Conservation (phyloP, 2,888 invertebrate genomes). For the Leptopilina myrica region DNA sequence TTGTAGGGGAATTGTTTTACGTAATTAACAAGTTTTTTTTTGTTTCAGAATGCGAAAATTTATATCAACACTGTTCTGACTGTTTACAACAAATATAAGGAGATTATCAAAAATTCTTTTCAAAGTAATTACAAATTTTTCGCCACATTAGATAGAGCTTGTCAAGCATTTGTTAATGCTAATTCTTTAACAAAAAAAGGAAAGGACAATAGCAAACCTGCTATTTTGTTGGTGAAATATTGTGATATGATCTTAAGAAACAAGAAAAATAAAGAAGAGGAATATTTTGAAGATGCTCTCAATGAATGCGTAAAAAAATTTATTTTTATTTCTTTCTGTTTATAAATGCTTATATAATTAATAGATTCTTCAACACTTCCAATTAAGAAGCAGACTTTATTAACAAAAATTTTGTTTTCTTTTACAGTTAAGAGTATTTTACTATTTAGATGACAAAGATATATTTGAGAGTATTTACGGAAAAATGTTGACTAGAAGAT, state of each 20-base stretch:
- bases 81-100: background rate
- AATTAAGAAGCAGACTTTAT: background rate
- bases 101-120: background rate
- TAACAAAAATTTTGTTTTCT: conserved; percentile 16
- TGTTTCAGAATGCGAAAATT: conserved; percentile 38
- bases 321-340: background rate
- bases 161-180: background rate
- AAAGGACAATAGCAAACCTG: background rate
- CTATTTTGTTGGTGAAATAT: background rate
- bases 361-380: background rate
- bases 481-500: conserved; percentile 98
- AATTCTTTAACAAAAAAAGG: background rate
- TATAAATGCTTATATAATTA: too few relatives aligned
- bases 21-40: conserved; percentile 22
- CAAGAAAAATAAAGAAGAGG: background rate
- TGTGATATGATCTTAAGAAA: background rate
- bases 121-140: background rate
- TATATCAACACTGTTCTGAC: background rate
- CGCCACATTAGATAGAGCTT: background rate
- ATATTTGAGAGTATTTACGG: conserved; percentile 99
- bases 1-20: background rate
- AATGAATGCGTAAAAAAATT: background rate
- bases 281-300: background rate
- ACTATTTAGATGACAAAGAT: conserved; percentile 99
- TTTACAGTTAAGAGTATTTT: conserved; percentile 97